These are phyloP conservation scores for Danaus plexippus DNA, from an alignment of 1,140 invertebrate genomes.

Conservation along the genomic window DNA sequence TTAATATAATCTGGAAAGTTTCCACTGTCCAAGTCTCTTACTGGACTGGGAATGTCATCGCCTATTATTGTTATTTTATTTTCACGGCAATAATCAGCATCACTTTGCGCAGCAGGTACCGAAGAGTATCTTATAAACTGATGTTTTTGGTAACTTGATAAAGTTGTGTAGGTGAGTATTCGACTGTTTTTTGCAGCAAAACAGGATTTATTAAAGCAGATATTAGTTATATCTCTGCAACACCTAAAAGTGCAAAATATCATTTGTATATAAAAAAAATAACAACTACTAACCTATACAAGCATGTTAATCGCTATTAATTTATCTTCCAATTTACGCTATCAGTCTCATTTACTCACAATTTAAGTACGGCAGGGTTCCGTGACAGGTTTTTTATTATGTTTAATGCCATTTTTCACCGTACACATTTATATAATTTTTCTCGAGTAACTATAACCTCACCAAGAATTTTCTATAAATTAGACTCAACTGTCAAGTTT, in stretches of 20 bases:
- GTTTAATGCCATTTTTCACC: constrained; percentile 25
- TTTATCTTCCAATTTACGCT: too few relatives aligned
- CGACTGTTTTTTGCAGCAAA: too few relatives aligned
- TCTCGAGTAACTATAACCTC: too few relatives aligned
- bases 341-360: constrained; percentile 23
- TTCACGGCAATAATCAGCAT: constrained; percentile 47
- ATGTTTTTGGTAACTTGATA: not conserved
- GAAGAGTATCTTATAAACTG: constrained; percentile 34
- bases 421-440: not conserved
- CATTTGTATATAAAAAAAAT: too few relatives aligned
- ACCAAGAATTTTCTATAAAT: too few relatives aligned
- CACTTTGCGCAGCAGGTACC: constrained; percentile 35
- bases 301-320: too few relatives aligned
- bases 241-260: constrained; percentile 7
- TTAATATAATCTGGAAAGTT: constrained; percentile 85
- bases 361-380: constrained; percentile 17
- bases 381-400: constrained; percentile 19
- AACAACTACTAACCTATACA: too few relatives aligned
- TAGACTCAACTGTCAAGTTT: too few relatives aligned
- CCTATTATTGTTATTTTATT: constrained; percentile 59
- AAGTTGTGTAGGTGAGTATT: not conserved
- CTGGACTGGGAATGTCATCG: constrained; percentile 51
- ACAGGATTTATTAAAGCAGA: too few relatives aligned
- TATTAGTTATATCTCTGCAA: constrained; percentile 2
- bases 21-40: constrained; percentile 76